These are phyloP conservation scores for Herpetotheres cachinnans DNA, from an alignment of 2,113 vertebrate genomes.

Conservation along the genomic window DNA sequence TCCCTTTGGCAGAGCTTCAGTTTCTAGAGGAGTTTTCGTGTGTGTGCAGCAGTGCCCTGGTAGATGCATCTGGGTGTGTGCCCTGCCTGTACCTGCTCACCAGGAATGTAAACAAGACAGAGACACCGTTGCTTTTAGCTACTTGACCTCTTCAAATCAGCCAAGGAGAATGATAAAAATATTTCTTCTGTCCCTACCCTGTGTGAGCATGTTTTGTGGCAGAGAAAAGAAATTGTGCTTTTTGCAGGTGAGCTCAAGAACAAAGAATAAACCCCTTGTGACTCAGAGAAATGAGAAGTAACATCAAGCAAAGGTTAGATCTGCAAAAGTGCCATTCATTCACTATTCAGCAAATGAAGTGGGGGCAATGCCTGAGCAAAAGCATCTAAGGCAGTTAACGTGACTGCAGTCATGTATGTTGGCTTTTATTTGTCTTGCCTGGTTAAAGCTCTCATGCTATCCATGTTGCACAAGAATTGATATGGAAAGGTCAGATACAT, in stretches of 20 bases:
- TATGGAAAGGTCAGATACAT: background rate
- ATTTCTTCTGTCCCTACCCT: background rate
- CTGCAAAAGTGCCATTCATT: background rate
- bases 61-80: background rate
- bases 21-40: background rate
- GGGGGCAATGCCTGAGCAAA: background rate
- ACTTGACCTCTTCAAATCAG: background rate
- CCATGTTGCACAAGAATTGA: background rate
- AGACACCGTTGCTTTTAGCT: background rate
- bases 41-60: background rate
- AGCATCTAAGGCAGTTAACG: background rate
- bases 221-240: background rate
- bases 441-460: background rate
- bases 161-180: background rate
- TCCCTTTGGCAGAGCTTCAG: background rate
- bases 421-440: background rate
- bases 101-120: slow-evolving; percentile 26
- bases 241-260: background rate
- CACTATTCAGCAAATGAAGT: background rate
- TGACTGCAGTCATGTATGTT: background rate
- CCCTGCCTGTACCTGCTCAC: slow-evolving; percentile 12
- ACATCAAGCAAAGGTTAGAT: slow-evolving; percentile 20
- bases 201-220: background rate
- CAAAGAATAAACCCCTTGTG: background rate
- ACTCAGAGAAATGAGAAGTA: slow-evolving; percentile 16